Base-by-base conservation (phyloP, 2,888 invertebrate genomes). In the Euzophera pinguis region DNA sequence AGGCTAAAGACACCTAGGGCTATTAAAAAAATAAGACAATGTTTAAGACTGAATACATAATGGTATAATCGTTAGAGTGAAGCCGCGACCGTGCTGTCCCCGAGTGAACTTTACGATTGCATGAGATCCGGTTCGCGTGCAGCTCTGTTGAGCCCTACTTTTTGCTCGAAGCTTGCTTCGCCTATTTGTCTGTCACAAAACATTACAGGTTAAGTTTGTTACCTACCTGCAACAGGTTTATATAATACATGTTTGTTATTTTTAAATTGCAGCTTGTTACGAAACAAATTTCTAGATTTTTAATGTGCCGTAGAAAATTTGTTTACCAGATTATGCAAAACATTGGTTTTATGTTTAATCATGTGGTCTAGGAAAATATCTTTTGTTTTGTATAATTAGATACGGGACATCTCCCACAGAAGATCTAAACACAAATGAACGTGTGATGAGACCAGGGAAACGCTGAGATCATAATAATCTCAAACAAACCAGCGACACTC, bases 401-500 rank as follows among this genome's bases (percentile, higher is more conserved):
- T n/a, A n/a, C n/a, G n/a, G n/a, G n/a, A n/a, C n/a, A n/a, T n/a
- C n/a, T n/a, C n/a, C n/a, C n/a, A n/a, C n/a, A n/a, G n/a, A n/a
- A n/a, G n/a, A n/a, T n/a, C n/a, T n/a, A n/a, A n/a, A n/a, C n/a
- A n/a, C n/a, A n/a, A n/a, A n/a, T n/a, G n/a, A n/a, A n/a, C n/a
- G n/a, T n/a, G n/a, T n/a, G n/a, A n/a, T n/a, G n/a, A n/a, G n/a
- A n/a, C n/a, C n/a, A n/a, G n/a, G n/a, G 29, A 29, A 29, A 29
- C 29, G 10, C 7, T 32, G 32, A 32, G 10, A 32, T 9, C 29
- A 29, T 4, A 45, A 54, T 37, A 50, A 47, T 48, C 32, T 13
- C 14, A 55, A 64, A 67, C 71, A 78, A 73, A 78, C 72, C 73
- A 75, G 74, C 73, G 78, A 68, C 67, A 17, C 14, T 10, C 32